phyloP scores from a whole-genome alignment of 2,797 vertebrate genomes.

The Pangasius sanitwongsei region DNA sequence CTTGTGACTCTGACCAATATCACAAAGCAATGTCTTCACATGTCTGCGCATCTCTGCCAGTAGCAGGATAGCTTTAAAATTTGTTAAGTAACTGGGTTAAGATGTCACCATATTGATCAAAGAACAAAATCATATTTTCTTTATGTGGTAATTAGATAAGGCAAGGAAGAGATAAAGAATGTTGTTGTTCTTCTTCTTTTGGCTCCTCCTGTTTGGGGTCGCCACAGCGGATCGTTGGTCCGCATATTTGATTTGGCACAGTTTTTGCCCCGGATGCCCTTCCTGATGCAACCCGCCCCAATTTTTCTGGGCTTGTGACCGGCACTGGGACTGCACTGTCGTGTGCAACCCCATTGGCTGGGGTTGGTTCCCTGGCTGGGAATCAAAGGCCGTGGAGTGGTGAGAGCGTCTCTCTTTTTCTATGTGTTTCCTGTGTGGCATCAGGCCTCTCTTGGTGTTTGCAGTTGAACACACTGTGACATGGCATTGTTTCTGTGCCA shows the following conservation, averaged over 20 bases:
- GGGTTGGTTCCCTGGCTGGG: no score
- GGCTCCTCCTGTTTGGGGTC: no score
- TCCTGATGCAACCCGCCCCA: no score
- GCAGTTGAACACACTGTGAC: not conserved
- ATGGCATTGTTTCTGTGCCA: slow-evolving; percentile 43
- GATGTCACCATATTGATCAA: not conserved
- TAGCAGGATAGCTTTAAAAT: not conserved
- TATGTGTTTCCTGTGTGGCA: not conserved
- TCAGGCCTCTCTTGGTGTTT: not conserved
- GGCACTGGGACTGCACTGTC: no score
- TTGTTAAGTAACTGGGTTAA: not conserved
- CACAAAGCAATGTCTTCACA: not conserved
- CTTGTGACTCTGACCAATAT: not conserved
- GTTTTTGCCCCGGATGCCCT: no score
- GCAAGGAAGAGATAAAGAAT: not conserved
- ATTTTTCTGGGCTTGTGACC: no score
- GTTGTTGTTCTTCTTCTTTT: no score
- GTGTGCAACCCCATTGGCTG: no score
- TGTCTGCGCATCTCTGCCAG: not conserved
- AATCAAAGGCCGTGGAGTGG: no score
- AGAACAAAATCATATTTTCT: not conserved
- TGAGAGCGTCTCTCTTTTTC: not conserved
- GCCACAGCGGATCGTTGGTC: no score
- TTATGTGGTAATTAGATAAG: not conserved
- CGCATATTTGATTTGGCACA: no score